Conservation (phyloP, 2,797 vertebrate genomes). For the Microcaecilia unicolor region DNA sequence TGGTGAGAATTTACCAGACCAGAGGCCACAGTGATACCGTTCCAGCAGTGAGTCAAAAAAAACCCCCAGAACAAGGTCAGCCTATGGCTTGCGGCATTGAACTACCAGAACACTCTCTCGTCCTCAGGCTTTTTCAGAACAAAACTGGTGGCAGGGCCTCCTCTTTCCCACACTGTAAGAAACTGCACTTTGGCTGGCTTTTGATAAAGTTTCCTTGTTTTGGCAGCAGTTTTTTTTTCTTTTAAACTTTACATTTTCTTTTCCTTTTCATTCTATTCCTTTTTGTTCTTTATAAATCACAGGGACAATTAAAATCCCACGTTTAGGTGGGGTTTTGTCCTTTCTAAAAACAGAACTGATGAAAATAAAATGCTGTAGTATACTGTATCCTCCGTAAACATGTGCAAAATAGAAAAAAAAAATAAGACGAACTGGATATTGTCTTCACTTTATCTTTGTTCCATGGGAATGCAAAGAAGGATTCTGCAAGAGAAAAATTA, state of each 20-base stretch:
- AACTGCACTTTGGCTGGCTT: not conserved
- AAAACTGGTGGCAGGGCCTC: no score
- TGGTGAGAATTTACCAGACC: no score
- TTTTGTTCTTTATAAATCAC: not conserved
- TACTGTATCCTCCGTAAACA: conserved; percentile 44
- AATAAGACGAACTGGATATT: conserved; percentile 6
- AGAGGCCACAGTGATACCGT: no score
- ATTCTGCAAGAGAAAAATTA: conserved; percentile 2
- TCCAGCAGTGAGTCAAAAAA: no score
- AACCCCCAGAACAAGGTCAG: no score
- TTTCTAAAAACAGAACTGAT: conserved; percentile 15
- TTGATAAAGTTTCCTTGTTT: not conserved
- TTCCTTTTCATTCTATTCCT: not conserved
- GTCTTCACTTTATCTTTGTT: not conserved
- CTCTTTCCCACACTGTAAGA: no score
- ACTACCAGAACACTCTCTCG: no score
- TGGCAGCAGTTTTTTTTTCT: not conserved
- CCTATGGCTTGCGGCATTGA: no score
- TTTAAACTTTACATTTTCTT: not conserved
- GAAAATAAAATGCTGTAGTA: conserved; percentile 37
- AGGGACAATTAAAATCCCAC: not conserved
- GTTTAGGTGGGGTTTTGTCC: conserved; percentile 2
- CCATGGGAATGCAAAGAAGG: conserved; percentile 4
- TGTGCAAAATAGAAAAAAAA: conserved; percentile 61
- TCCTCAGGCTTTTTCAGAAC: no score